These are phyloP conservation scores for Rhizoglyphus robini DNA, from an alignment of 1,140 invertebrate species.

Conservation along the genomic window DNA sequence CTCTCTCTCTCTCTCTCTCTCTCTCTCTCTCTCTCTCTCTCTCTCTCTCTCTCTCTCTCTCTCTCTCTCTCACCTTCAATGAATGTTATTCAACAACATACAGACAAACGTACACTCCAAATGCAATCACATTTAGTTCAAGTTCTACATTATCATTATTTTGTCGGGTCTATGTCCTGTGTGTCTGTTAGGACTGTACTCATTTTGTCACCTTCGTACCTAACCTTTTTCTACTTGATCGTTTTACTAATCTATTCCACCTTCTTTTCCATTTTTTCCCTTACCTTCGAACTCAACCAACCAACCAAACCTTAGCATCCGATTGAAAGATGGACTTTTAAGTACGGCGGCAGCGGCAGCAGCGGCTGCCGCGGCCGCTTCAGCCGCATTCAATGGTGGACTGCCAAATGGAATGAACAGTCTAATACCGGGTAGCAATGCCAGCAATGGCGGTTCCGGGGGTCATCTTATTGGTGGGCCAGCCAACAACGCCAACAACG, in stretches of 20 bases:
- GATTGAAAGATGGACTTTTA: background rate
- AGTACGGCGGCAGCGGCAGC: background rate
- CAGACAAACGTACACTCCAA: too few relatives aligned
- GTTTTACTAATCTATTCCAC: background rate
- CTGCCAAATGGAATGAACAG: too few relatives aligned
- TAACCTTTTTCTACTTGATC: background rate
- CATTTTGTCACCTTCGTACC: slow-evolving; percentile 3
- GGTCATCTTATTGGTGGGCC: background rate
- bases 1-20: too few relatives aligned
- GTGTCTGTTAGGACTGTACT: background rate
- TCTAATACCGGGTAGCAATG: too few relatives aligned
- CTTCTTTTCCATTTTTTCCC: slow-evolving; percentile 1
- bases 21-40: too few relatives aligned
- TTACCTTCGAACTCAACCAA: background rate
- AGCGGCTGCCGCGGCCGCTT: background rate
- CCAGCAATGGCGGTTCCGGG: background rate
- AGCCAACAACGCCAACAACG: background rate
- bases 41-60: too few relatives aligned
- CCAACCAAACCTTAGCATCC: background rate
- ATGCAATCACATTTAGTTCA: too few relatives aligned
- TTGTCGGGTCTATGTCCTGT: background rate
- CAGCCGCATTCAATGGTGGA: background rate
- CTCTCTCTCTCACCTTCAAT: too few relatives aligned
- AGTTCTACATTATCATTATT: too few relatives aligned
- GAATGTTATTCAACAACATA: too few relatives aligned